Evolutionary conservation across 2,888 invertebrate genomes (phyloP), one percentile per base, ranked within the genome.

Genomic region (Trissoscelio sp.): DNA sequence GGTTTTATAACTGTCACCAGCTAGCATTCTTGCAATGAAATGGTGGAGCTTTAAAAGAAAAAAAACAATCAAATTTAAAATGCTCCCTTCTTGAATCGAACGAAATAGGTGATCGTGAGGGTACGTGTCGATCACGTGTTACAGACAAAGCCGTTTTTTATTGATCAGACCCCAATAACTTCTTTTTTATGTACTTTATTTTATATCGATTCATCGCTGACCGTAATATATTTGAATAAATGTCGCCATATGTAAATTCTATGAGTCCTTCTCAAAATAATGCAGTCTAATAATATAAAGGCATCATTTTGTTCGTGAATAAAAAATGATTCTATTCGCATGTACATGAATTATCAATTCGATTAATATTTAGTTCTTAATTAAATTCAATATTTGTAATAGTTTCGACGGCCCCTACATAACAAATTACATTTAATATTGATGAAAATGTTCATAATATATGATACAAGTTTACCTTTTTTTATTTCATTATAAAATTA

Each of bases 21-120:
- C 48, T 88, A 89, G 88, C 87, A 88, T 88, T 88, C 87, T 88
- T 89, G 84, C 87, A 88, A 89, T 89, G 88, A 89, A 89, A 89
- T 88, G 82, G 62, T 83, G 85, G 86, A 87, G 88, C 88, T 87
- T 87, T 85, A 37, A 83, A 37, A 37, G 9, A 37, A 86, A 86
- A 88, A 87, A 86, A 85, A 83, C 85, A 84, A 86, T 87, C 86
- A 88, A 89, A 88, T 89, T 89, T 89, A 89, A 90, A 90, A 88
- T 86, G 87, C 86, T 86, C 87, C 86, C 86, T 85, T 85, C 79
- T 83, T 85, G 81, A 83, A 74, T 81, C 79, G 60, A 85, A 86
- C 83, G 83, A 86, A 83, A 84, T 69, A 84, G 84, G 78, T 73
- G 85, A 85, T 84, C 85, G 86, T 77, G 82, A 85, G 85, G 87